Evolutionary conservation across 1,140 invertebrate species (phyloP).

Genomic region (Drosophila kikkawai): DNA sequence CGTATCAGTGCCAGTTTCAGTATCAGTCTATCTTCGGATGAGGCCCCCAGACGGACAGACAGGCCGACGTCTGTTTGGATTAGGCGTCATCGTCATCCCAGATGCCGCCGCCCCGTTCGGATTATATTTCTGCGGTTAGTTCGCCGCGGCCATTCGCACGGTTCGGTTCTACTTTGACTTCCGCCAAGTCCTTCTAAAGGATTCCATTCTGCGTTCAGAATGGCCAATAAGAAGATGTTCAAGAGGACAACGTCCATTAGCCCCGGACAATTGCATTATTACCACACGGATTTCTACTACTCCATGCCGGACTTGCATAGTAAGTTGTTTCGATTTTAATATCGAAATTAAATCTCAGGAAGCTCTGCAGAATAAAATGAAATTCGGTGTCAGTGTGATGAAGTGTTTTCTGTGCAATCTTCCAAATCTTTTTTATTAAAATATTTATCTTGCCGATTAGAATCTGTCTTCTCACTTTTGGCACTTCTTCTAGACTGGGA

Average conservation of each 20-base stretch:
- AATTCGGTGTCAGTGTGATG: background rate
- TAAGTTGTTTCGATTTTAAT: conserved; percentile 39
- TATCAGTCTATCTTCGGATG: conserved; percentile 14
- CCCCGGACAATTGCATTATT: conserved; percentile 72
- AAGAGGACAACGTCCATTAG: conserved; percentile 56
- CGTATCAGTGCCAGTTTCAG: conserved; percentile 60
- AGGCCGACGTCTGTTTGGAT: conserved; percentile 29
- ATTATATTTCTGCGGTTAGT: conserved; percentile 54
- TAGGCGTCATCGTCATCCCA: conserved; percentile 53
- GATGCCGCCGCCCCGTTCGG: conserved; percentile 35
- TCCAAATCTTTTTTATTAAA: background rate
- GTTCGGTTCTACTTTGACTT: conserved; percentile 28
- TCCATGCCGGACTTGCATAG: conserved; percentile 77
- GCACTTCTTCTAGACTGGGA: background rate
- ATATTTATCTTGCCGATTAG: conserved; percentile 7
- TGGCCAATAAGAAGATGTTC: conserved; percentile 48
- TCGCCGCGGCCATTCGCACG: conserved; percentile 38
- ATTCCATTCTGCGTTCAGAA: conserved; percentile 15
- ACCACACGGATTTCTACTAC: conserved; percentile 81
- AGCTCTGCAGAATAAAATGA: background rate
- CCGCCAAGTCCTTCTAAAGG: background rate
- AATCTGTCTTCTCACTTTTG: conserved; percentile 8
- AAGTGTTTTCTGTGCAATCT: background rate
- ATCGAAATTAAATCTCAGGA: background rate
- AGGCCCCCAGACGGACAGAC: conserved; percentile 10